phyloP scores from a whole-genome alignment of 2,797 vertebrate genomes.

The Sebastes minor region DNA sequence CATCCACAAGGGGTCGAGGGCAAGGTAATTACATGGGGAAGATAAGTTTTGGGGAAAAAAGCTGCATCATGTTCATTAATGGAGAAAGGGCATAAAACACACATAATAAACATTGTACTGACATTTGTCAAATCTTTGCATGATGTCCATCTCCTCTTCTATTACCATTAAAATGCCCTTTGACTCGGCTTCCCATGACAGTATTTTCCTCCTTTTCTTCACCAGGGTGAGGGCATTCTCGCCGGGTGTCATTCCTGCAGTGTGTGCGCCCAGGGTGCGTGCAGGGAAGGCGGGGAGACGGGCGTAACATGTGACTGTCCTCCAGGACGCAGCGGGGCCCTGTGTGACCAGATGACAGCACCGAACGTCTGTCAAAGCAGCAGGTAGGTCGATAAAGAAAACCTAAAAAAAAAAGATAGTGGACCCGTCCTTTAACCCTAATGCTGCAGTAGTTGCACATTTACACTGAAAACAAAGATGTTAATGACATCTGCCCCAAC shows the following conservation, averaged over 20 bases:
- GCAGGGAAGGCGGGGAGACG: constrained; percentile 88
- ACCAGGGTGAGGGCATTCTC: constrained; percentile 85
- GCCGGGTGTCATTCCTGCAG: constrained; percentile 94
- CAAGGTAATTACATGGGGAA: constrained; percentile 48
- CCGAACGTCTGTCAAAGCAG: constrained; percentile 86
- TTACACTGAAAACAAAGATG: not conserved
- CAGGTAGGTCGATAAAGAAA: constrained; percentile 78
- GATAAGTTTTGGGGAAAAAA: not conserved
- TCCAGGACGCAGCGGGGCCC: constrained; percentile 85
- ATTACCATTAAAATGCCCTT: not conserved
- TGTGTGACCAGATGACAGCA: constrained; percentile 88
- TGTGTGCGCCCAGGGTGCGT: constrained; percentile 92
- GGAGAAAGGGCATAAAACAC: too few species aligned
- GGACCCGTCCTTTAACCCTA: not conserved
- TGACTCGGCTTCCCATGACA: not conserved
- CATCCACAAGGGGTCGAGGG: constrained; percentile 78
- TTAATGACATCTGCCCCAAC: not conserved
- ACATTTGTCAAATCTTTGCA: too few species aligned
- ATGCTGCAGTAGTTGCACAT: not conserved
- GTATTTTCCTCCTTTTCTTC: not conserved
- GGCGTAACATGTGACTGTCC: constrained; percentile 95
- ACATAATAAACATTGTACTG: too few species aligned
- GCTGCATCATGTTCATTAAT: not conserved
- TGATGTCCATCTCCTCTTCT: not conserved
- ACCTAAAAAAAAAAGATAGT: too few species aligned